Conservation (phyloP, 2,797 vertebrate genomes). For the Loris lydekkerianus region DNA sequence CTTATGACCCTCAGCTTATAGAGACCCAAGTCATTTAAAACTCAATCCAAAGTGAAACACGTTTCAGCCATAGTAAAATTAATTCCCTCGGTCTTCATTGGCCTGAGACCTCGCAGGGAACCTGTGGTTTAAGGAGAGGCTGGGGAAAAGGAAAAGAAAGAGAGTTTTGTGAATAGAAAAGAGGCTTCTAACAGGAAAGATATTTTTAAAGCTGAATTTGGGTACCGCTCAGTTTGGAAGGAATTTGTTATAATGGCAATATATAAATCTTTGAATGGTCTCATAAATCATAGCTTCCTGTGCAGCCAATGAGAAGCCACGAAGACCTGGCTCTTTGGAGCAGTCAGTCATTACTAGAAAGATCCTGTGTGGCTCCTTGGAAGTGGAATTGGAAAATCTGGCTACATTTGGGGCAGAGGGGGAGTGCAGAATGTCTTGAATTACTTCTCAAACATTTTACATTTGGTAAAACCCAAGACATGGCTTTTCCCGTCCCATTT, state of each 20-base stretch:
- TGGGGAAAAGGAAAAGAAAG: slow-evolving; percentile 55
- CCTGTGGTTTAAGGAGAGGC: slow-evolving; percentile 60
- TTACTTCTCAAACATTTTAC: slow-evolving; percentile 85
- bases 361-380: slow-evolving; percentile 71
- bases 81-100: slow-evolving; percentile 73
- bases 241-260: slow-evolving; percentile 84
- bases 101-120: slow-evolving; percentile 66
- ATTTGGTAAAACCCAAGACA: slow-evolving; percentile 86
- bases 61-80: slow-evolving; percentile 69
- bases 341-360: slow-evolving; percentile 69
- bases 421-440: slow-evolving; percentile 83
- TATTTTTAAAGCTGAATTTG: slow-evolving; percentile 76
- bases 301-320: slow-evolving; percentile 57
- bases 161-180: slow-evolving; percentile 78
- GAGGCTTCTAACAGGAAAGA: slow-evolving; percentile 67
- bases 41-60: slow-evolving; percentile 75
- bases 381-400: slow-evolving; percentile 82
- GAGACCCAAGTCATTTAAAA: slow-evolving; percentile 80
- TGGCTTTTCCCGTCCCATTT: slow-evolving; percentile 69
- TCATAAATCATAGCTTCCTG: slow-evolving; percentile 72
- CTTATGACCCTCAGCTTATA: slow-evolving; percentile 77
- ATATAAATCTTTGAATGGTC: slow-evolving; percentile 84
- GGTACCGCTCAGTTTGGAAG: slow-evolving; percentile 73
- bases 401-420: slow-evolving; percentile 70
- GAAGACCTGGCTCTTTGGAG: slow-evolving; percentile 55